Percentiles rank a stretch among this genome's conserved stretches.
These are phyloP conservation scores for Catharus fuscescens DNA, from an alignment of 2,113 vertebrate species.

Conservation along the genomic window DNA sequence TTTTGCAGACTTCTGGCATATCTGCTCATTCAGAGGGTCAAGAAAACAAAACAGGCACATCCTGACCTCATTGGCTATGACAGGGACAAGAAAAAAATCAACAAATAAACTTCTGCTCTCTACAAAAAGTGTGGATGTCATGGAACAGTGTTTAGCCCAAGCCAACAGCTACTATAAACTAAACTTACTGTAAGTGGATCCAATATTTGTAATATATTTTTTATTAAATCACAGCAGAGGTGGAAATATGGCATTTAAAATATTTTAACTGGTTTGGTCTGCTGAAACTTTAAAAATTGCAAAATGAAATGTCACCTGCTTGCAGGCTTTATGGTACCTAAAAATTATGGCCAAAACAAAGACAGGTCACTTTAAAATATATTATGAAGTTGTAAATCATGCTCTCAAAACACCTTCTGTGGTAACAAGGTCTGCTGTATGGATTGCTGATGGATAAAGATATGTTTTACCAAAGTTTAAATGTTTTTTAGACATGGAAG, in stretches of 20 bases:
- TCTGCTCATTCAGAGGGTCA: not conserved
- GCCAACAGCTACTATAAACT: not conserved
- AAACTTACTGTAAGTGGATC: not conserved
- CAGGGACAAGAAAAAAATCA: not conserved
- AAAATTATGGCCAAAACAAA: not conserved
- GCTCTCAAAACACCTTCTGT: not conserved
- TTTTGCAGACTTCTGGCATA: not conserved
- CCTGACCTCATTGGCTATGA: not conserved
- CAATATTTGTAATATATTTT: not conserved
- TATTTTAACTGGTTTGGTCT: not conserved
- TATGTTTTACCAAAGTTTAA: not conserved
- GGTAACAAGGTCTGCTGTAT: not conserved
- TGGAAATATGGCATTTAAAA: not conserved
- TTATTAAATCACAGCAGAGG: not conserved
- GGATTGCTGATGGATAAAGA: not conserved
- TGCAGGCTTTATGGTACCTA: not conserved
- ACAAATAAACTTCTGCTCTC: not conserved
- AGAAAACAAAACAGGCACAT: not conserved
- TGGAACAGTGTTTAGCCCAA: not conserved
- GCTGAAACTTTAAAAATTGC: not conserved
- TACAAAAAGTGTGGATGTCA: not conserved
- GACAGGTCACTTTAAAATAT: not conserved
- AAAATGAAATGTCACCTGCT: not conserved
- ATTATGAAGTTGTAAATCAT: not conserved
- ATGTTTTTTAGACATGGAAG: not conserved